These are phyloP conservation scores for Sitta carolinensis DNA, from an alignment of 2,797 vertebrate species.

Conservation along the genomic window DNA sequence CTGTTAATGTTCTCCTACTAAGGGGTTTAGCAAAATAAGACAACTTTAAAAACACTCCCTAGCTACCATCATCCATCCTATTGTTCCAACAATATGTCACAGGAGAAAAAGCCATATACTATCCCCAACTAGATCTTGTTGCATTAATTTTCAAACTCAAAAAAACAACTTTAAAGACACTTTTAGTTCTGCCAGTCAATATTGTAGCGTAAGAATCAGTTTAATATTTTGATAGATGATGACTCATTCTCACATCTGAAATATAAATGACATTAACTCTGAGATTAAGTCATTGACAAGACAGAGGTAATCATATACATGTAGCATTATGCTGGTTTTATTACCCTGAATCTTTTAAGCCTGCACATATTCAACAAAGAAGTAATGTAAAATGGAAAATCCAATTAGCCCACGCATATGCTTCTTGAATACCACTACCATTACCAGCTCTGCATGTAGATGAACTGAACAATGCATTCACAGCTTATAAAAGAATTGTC, in stretches of 20 bases:
- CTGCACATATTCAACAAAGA: conserved; percentile 42
- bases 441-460: conserved; percentile 18
- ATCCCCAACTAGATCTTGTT: not conserved
- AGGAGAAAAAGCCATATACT: not conserved
- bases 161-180: not conserved
- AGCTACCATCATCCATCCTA: not conserved
- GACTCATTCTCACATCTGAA: not conserved
- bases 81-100: not conserved
- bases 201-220: not conserved
- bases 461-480: conserved; percentile 15
- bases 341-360: conserved; percentile 52
- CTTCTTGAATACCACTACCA: conserved; percentile 26
- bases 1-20: not conserved
- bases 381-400: conserved; percentile 60
- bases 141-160: not conserved
- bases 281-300: conserved; percentile 42
- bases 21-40: not conserved
- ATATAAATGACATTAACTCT: conserved; percentile 32
- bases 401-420: conserved; percentile 56
- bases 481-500: not conserved
- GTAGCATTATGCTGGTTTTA: conserved; percentile 45
- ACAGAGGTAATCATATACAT: conserved; percentile 14
- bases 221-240: conserved; percentile 25
- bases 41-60: not conserved
- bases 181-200: not conserved